phyloP scores from a whole-genome alignment of 2,888 invertebrate genomes.

The Drosophila hamatofila region DNA sequence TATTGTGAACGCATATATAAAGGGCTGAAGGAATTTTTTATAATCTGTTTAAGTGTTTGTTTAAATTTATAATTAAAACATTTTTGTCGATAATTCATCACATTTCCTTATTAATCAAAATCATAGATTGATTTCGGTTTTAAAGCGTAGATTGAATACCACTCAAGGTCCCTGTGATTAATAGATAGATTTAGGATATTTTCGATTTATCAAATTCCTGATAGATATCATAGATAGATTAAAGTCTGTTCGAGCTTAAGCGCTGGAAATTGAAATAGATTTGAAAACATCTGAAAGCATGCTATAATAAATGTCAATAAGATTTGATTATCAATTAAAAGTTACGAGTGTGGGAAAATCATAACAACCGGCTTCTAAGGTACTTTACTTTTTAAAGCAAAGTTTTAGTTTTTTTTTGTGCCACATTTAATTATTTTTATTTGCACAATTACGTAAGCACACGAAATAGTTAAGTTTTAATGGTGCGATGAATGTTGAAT shows the following conservation, averaged over 20 bases:
- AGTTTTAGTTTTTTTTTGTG: background rate
- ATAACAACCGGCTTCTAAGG: slow-evolving; percentile 59
- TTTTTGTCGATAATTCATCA: too few relatives aligned
- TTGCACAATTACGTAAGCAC: background rate
- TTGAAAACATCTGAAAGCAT: background rate
- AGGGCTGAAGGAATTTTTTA: background rate
- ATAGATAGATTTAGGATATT: too few relatives aligned
- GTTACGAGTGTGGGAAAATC: slow-evolving; percentile 34
- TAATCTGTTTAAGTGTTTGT: too few relatives aligned
- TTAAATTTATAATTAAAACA: too few relatives aligned
- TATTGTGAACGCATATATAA: slow-evolving; percentile 7
- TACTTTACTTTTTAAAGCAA: slow-evolving; percentile 32
- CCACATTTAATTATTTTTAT: slow-evolving; percentile 21
- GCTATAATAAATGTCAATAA: background rate
- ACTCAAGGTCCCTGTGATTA: too few relatives aligned
- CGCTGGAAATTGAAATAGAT: too few relatives aligned
- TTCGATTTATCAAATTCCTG: too few relatives aligned
- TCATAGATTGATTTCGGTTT: too few relatives aligned
- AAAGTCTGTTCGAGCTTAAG: too few relatives aligned
- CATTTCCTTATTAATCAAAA: too few relatives aligned
- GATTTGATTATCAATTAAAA: slow-evolving; percentile 12
- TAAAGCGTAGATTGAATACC: too few relatives aligned
- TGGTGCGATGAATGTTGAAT: background rate
- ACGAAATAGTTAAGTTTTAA: slow-evolving; percentile 14
- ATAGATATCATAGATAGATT: too few relatives aligned